Evolutionary conservation across 1,140 invertebrate species (phyloP).

Genomic region (Drosophila pectinifera): DNA sequence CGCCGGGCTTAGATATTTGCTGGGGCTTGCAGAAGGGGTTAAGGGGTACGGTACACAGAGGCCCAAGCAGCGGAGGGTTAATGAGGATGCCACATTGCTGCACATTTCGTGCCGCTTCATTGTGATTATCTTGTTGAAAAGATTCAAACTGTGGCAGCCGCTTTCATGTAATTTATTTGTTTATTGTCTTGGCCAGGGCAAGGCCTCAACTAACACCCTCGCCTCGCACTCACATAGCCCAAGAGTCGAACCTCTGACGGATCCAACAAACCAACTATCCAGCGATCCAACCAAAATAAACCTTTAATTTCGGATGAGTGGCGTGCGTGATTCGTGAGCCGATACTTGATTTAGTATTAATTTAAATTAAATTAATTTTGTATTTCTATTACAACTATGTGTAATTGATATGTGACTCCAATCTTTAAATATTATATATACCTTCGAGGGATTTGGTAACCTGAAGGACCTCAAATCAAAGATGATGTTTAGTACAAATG

Average conservation of each 20-base stretch:
- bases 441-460: too few species aligned
- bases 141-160: constrained; percentile 73
- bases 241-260: constrained; percentile 16
- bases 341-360: neutral
- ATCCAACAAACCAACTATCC: neutral
- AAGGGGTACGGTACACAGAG: constrained; percentile 1
- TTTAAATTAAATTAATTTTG: neutral
- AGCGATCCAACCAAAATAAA: constrained; percentile 11
- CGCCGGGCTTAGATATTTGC: constrained; percentile 16
- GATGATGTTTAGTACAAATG: too few species aligned
- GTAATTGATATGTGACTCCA: too few species aligned
- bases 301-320: constrained; percentile 14
- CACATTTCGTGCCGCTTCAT: constrained; percentile 80
- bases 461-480: too few species aligned
- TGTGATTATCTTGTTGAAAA: constrained; percentile 76
- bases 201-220: constrained; percentile 34
- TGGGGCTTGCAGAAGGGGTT: neutral
- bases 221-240: constrained; percentile 5
- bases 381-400: neutral
- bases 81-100: constrained; percentile 82
- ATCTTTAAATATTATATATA: too few species aligned
- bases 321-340: constrained; percentile 26
- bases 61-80: constrained; percentile 56
- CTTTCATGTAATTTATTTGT: constrained; percentile 83
- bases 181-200: constrained; percentile 73